phyloP scores from a whole-genome alignment of 2,888 invertebrate species.

The Himalopsyche kuldschensis region DNA sequence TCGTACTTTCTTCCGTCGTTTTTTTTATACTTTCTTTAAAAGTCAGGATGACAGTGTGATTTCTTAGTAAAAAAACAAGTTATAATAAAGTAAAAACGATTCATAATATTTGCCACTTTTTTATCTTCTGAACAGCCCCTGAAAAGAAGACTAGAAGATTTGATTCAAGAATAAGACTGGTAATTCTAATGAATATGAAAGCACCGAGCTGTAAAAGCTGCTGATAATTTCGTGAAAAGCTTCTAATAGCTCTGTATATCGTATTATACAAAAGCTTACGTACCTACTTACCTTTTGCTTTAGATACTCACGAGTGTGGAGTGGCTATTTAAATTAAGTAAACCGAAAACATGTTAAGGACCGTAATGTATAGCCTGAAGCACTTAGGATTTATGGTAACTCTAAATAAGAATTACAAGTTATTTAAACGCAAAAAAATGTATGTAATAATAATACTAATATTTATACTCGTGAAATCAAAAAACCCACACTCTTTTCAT shows the following conservation, averaged over 20 bases:
- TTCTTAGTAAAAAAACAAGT: too few species aligned
- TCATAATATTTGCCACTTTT: too few species aligned
- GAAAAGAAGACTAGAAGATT: slow-evolving; percentile 5
- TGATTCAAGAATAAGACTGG: slow-evolving; percentile 16
- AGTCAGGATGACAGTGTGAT: too few species aligned
- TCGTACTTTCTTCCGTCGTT: too few species aligned
- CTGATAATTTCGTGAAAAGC: slow-evolving; percentile 28
- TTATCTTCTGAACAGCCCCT: slow-evolving; percentile 2
- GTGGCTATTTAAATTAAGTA: not conserved
- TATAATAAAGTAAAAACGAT: too few species aligned
- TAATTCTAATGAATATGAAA: slow-evolving; percentile 33
- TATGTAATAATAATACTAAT: too few species aligned
- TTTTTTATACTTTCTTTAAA: too few species aligned
- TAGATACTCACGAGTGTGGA: not conserved
- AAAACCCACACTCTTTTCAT: too few species aligned
- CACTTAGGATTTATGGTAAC: not conserved
- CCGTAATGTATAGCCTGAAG: not conserved
- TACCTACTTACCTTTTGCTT: not conserved
- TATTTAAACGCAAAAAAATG: not conserved
- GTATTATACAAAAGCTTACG: slow-evolving; percentile 4
- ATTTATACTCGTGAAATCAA: not conserved
- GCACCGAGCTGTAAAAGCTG: slow-evolving; percentile 33
- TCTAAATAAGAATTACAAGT: not conserved
- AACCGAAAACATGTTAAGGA: not conserved
- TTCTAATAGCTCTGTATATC: slow-evolving; percentile 1